Conservation (phyloP, 30 jellyfish, hydroid and myxozoan genomes). For the Haliclystus octoradiatus region DNA sequence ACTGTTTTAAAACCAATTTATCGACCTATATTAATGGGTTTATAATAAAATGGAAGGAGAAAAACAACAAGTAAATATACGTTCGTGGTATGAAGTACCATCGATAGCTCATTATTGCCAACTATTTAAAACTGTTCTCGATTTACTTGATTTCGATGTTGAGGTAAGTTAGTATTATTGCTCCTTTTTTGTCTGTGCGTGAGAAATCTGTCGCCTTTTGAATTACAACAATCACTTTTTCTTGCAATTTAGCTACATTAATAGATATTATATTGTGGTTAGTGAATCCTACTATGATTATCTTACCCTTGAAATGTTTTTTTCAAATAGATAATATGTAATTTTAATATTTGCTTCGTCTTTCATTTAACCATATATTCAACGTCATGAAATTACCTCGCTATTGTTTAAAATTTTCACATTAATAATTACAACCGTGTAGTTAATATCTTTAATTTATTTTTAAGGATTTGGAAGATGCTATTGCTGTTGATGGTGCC, state of each 20-base stretch:
- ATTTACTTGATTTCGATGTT: constrained; percentile 84
- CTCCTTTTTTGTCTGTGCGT: neutral
- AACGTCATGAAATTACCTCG: too few species aligned
- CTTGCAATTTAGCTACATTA: too few species aligned
- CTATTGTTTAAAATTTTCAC: too few species aligned
- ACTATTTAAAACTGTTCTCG: constrained; percentile 83
- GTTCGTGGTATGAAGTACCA: constrained; percentile 94
- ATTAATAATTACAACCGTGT: too few species aligned
- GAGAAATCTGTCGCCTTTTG: neutral
- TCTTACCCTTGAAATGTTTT: too few species aligned
- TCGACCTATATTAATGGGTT: neutral
- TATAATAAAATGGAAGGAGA: neutral
- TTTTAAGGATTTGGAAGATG: constrained; percentile 80
- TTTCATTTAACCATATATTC: too few species aligned
- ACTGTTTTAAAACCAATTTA: neutral
- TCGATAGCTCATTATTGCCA: constrained; percentile 92
- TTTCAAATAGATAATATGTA: too few species aligned
- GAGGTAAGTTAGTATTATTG: constrained; percentile 57
- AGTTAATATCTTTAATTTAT: too few species aligned
- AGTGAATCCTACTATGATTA: too few species aligned
- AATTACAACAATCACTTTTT: too few species aligned
- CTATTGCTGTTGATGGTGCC: constrained; percentile 66
- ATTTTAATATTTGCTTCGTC: too few species aligned
- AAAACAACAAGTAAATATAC: constrained; percentile 5
- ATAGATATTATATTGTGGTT: too few species aligned